phyloP scores from a whole-genome alignment of 2,797 vertebrate genomes.

The Enteromius fasciolatus region DNA sequence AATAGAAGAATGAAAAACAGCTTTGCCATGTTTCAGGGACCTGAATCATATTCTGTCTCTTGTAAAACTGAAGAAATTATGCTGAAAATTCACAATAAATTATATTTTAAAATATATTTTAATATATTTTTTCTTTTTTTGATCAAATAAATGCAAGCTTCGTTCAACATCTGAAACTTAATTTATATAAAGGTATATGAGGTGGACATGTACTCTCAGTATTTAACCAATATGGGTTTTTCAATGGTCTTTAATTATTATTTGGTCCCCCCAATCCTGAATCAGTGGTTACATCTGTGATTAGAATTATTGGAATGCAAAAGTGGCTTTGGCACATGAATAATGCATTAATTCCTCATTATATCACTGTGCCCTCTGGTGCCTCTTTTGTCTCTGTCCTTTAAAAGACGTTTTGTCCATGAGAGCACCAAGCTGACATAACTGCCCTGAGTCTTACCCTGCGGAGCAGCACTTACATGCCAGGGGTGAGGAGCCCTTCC shows the following conservation, averaged over 20 bases:
- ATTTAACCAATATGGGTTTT: not conserved
- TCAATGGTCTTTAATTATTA: not conserved
- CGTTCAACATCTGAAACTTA: not conserved
- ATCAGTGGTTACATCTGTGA: not conserved
- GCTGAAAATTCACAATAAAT: too few species aligned
- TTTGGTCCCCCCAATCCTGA: not conserved
- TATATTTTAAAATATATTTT: too few species aligned
- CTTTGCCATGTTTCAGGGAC: too few species aligned
- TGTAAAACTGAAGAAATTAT: too few species aligned
- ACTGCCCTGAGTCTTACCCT: slow-evolving; percentile 24
- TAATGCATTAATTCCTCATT: slow-evolving; percentile 51
- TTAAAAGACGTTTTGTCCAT: slow-evolving; percentile 40
- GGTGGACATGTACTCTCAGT: not conserved
- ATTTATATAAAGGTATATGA: not conserved
- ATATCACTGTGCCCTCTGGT: slow-evolving; percentile 18
- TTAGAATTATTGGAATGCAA: slow-evolving; percentile 20
- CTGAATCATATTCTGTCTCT: too few species aligned
- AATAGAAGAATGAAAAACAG: too few species aligned
- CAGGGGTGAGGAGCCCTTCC: slow-evolving; percentile 2
- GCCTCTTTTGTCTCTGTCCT: slow-evolving; percentile 14
- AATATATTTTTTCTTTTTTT: too few species aligned
- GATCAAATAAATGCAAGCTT: not conserved
- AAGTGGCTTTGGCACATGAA: slow-evolving; percentile 16
- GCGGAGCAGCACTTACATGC: slow-evolving; percentile 20
- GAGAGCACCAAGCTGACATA: slow-evolving; percentile 25